Evolutionary conservation across 2,797 vertebrate genomes (phyloP).

Genomic region (Sebastes hubbsi): DNA sequence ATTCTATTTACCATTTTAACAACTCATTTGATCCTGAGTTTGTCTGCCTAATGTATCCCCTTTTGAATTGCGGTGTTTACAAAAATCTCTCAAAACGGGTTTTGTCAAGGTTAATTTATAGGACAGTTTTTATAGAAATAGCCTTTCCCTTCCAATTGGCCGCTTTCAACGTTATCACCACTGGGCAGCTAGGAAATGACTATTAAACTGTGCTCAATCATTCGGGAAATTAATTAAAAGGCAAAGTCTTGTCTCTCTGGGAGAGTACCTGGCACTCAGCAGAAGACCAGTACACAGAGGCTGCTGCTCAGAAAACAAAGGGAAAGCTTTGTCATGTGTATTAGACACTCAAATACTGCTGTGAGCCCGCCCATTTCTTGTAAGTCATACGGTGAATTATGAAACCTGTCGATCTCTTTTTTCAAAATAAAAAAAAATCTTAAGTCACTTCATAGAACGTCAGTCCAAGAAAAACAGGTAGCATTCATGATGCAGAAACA

Average conservation of each 20-base stretch:
- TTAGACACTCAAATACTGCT: neutral
- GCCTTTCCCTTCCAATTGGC: slow-evolving; percentile 26
- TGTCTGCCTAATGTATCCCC: neutral
- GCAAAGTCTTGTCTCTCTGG: slow-evolving; percentile 31
- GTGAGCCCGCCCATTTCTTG: neutral
- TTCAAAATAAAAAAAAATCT: neutral
- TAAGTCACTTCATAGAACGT: too few species aligned
- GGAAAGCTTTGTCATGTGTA: slow-evolving; percentile 13
- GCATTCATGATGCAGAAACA: neutral
- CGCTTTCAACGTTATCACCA: slow-evolving; percentile 37
- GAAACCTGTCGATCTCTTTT: neutral
- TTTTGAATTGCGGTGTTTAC: neutral
- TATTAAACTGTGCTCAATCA: slow-evolving; percentile 47
- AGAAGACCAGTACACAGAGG: slow-evolving; percentile 2
- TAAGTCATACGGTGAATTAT: slow-evolving; percentile 14
- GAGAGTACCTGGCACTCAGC: slow-evolving; percentile 31
- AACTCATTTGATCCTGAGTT: neutral
- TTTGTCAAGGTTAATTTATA: slow-evolving; percentile 24
- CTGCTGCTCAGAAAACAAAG: slow-evolving; percentile 40
- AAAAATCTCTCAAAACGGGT: slow-evolving; percentile 1
- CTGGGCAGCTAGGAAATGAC: slow-evolving; percentile 31
- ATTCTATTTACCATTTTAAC: neutral
- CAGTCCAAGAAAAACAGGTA: neutral
- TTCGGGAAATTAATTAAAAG: slow-evolving; percentile 64
- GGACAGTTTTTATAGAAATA: slow-evolving; percentile 22